phyloP scores from a whole-genome alignment of 2,113 vertebrate genomes.

The Trinectes maculatus region DNA sequence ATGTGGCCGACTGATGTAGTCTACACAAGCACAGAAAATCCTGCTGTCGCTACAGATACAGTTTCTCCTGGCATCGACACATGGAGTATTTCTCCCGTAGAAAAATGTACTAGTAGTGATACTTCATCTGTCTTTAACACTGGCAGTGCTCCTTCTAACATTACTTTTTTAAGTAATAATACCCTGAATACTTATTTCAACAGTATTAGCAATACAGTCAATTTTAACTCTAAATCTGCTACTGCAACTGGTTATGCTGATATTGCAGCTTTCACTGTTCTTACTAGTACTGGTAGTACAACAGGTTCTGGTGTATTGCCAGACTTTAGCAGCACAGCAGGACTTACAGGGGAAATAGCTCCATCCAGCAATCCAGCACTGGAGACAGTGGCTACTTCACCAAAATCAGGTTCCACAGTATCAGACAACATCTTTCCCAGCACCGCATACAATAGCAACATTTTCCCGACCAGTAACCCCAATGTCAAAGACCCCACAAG shows the following conservation, averaged over 20 bases:
- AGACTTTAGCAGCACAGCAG: conserved; percentile 19
- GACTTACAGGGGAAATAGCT: not conserved
- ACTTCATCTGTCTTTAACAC: not conserved
- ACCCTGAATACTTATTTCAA: not conserved
- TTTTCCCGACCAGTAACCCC: conserved; percentile 9
- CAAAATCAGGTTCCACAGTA: conserved; percentile 6
- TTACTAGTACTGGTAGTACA: conserved; percentile 20
- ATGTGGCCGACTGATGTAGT: not conserved
- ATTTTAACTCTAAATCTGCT: conserved; percentile 6
- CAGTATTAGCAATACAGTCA: not conserved
- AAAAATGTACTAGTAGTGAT: conserved; percentile 1
- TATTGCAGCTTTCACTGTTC: conserved; percentile 15
- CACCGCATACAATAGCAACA: conserved; percentile 10
- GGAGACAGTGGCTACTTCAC: conserved; percentile 16
- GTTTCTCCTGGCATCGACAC: conserved; percentile 5
- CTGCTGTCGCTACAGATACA: conserved; percentile 18
- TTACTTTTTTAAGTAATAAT: no score
- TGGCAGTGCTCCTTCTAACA: not conserved
- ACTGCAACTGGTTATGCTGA: not conserved
- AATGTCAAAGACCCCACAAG: conserved; percentile 1
- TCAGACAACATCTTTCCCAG: not conserved
- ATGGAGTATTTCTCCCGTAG: not conserved
- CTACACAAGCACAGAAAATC: not conserved
- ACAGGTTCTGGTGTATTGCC: not conserved
- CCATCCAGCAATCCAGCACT: conserved; percentile 8